These are phyloP conservation scores for Octonoba sinensis DNA, from an alignment of 2,888 invertebrate species.

Conservation along the genomic window DNA sequence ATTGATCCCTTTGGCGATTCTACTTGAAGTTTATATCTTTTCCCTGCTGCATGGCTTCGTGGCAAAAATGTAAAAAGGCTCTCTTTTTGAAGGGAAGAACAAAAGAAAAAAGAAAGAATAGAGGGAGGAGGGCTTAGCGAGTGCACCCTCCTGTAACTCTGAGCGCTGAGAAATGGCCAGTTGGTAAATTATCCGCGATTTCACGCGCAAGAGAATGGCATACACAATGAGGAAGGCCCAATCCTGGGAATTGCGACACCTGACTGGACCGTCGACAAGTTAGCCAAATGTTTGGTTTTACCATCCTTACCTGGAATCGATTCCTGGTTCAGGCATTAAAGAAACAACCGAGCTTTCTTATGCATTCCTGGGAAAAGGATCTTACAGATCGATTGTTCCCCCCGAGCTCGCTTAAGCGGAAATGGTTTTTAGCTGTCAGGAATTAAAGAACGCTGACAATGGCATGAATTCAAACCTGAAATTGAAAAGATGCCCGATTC, in stretches of 20 bases:
- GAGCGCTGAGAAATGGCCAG: conserved; percentile 61
- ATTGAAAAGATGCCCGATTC: too few relatives aligned
- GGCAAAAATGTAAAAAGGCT: conserved; percentile 53
- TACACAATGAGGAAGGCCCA: conserved; percentile 46
- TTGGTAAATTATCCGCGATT: conserved; percentile 63
- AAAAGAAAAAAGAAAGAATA: conserved; percentile 11
- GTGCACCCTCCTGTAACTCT: conserved; percentile 32
- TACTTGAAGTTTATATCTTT: conserved; percentile 19
- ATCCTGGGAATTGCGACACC: conserved; percentile 37
- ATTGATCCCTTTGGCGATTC: too few relatives aligned
- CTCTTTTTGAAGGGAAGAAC: conserved; percentile 8
- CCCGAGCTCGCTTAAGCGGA: too few relatives aligned
- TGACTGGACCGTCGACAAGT: conserved; percentile 55
- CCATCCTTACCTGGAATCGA: conserved; percentile 38
- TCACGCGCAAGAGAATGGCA: conserved; percentile 54
- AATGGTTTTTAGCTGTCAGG: too few relatives aligned
- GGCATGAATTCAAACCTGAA: too few relatives aligned
- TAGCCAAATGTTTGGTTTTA: conserved; percentile 61
- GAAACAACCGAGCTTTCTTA: not conserved
- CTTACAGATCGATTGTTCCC: too few relatives aligned
- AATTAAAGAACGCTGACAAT: too few relatives aligned
- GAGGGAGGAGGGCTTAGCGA: conserved; percentile 34
- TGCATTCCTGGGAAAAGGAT: too few relatives aligned
- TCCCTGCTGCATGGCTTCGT: conserved; percentile 23
- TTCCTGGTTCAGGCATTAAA: conserved; percentile 26